Conservation (phyloP, 2,888 invertebrate species). For the Eupsilia transversa region DNA sequence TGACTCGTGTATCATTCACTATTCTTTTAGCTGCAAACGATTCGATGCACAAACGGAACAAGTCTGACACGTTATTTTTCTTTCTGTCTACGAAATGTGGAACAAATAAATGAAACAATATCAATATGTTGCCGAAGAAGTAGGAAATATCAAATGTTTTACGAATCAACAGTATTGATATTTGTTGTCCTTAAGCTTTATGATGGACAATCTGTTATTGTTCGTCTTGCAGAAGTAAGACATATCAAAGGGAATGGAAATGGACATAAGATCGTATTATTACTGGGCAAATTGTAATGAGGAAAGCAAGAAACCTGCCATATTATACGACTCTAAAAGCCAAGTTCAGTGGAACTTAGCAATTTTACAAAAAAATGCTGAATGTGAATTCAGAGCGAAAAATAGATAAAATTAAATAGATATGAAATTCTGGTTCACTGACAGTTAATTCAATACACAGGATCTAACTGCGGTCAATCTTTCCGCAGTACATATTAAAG, state of each 20-base stretch:
- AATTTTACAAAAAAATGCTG: neutral
- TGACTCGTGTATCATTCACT: conserved; percentile 44
- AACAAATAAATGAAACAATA: conserved; percentile 46
- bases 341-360: neutral
- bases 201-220: conserved; percentile 6
- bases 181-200: conserved; percentile 17
- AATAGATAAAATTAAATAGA: neutral
- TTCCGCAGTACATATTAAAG: conserved; percentile 28
- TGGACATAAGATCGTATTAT: neutral
- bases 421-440: neutral
- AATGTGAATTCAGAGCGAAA: neutral
- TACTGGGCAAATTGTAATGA: neutral
- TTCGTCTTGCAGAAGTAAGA: conserved; percentile 7
- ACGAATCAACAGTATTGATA: conserved; percentile 40
- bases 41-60: conserved; percentile 62
- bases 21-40: conserved; percentile 56
- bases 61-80: conserved; percentile 50
- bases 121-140: conserved; percentile 29
- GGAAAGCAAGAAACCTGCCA: neutral
- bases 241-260: conserved; percentile 5
- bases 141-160: conserved; percentile 26
- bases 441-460: conserved; percentile 1
- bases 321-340: neutral
- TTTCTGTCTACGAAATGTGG: conserved; percentile 39
- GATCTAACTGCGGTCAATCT: conserved; percentile 11